Conservation (phyloP, 2,113 vertebrate species). For the Acanthisitta chloris region DNA sequence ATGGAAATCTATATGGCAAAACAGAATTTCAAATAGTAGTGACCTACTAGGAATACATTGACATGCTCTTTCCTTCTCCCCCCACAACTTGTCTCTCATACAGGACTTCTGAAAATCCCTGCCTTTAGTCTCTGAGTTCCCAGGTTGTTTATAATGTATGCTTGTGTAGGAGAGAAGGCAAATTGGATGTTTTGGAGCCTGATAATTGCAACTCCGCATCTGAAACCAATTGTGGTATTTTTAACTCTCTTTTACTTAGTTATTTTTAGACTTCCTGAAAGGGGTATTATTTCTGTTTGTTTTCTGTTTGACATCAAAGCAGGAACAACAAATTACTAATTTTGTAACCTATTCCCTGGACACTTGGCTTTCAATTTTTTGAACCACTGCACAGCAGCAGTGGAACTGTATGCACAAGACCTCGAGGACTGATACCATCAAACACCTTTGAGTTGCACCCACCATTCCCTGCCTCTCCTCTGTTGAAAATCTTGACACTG, state of each 20-base stretch:
- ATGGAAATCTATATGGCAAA: neutral
- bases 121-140: neutral
- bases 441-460: neutral
- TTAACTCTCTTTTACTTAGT: conserved; percentile 3
- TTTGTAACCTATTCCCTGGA: conserved; percentile 13
- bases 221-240: conserved; percentile 44
- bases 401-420: neutral
- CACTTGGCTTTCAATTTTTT: conserved; percentile 23
- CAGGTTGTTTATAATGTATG: neutral
- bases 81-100: neutral
- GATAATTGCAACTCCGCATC: conserved; percentile 22
- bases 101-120: neutral
- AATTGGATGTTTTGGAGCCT: neutral
- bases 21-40: neutral
- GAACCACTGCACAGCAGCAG: neutral
- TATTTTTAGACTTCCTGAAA: conserved; percentile 61
- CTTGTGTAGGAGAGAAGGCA: neutral
- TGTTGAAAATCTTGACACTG: neutral
- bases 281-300: conserved; percentile 20
- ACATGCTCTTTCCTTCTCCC: neutral
- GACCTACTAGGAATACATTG: neutral
- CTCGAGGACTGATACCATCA: neutral
- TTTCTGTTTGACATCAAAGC: conserved; percentile 49
- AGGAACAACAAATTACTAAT: conserved; percentile 35
- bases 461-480: neutral